Evolutionary conservation across 2,888 invertebrate species (phyloP).

Genomic region (Anarsia innoxiella): DNA sequence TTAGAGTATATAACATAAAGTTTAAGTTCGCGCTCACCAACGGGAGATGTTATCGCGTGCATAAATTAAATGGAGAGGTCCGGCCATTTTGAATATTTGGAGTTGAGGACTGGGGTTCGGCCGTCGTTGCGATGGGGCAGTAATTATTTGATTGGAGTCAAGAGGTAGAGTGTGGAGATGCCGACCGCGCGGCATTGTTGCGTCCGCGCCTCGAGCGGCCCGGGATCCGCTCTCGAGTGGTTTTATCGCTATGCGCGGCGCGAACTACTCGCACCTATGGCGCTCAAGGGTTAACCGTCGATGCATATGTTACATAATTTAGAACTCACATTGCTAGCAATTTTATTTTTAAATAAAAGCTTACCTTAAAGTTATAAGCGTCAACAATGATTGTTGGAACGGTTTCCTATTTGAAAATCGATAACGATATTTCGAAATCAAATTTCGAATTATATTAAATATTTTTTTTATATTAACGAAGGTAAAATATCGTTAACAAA

Average conservation of each 20-base stretch:
- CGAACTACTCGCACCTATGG: constrained; percentile 59
- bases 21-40: neutral
- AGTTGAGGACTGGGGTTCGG: constrained; percentile 50
- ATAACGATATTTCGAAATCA: too few relatives aligned
- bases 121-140: too few relatives aligned
- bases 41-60: constrained; percentile 49
- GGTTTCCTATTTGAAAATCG: too few relatives aligned
- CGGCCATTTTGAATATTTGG: constrained; percentile 70
- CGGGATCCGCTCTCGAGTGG: constrained; percentile 42
- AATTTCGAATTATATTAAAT: too few relatives aligned
- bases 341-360: too few relatives aligned
- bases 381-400: too few relatives aligned
- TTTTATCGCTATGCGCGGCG: constrained; percentile 40
- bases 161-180: constrained; percentile 70
- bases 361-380: too few relatives aligned
- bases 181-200: constrained; percentile 51
- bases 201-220: constrained; percentile 37
- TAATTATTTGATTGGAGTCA: constrained; percentile 74
- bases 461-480: too few relatives aligned
- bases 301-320: constrained; percentile 15
- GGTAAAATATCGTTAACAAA: constrained; percentile 36
- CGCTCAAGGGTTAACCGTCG: constrained; percentile 61
- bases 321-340: too few relatives aligned
- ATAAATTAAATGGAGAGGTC: constrained; percentile 45
- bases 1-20: neutral